Base-by-base conservation (phyloP, 2,797 vertebrate species). In the Melanotaenia trifasciata region DNA sequence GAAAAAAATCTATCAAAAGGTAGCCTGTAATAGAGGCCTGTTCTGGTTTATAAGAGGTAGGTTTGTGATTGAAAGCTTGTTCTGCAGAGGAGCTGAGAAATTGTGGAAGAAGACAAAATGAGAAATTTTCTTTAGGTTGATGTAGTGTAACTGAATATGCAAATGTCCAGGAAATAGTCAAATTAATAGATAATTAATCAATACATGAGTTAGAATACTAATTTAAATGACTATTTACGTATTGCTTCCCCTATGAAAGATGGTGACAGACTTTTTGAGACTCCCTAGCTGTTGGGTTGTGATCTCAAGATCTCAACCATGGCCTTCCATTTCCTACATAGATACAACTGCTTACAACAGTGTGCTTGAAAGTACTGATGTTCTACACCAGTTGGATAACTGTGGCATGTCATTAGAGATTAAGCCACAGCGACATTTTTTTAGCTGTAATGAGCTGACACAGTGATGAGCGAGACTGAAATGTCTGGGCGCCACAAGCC, bases 381-480 rank as follows among this genome's bases (percentile, higher is more conserved):
- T 76, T 65, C 67, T 43, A 69, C 75, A 78, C 56, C 53, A 35
- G 72, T 81, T 60, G 0, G 51, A 50, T 33, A 70, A 70, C 70
- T 18, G 70, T 14, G 18, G 63, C 47, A 13, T 76, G 72, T 85
- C 76, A 60, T 68, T 36, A 20, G 65, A 83, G 86, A 84, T 84
- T 74, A 83, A 67, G 67, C 68, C 8, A 18, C 66, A 0, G 5
- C 28, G 60, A 35, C 7, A 10, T 59, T 79, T 22, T 50, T 83
- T 75, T 58, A 70, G 80, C 62, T 18, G 16, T 88, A 87, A 92
- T 74, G 82, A 90, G 72, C 76, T 36, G 43, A 67, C 66, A 80
- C 75, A 84, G 79, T 79, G 76, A 88, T 84, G 85, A 85, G 80
- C 22, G 10, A 71, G 84, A 77, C 77, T 53, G 73, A 85, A 70